These are phyloP conservation scores for Troides helena DNA, from an alignment of 2,888 invertebrate species.

Conservation along the genomic window DNA sequence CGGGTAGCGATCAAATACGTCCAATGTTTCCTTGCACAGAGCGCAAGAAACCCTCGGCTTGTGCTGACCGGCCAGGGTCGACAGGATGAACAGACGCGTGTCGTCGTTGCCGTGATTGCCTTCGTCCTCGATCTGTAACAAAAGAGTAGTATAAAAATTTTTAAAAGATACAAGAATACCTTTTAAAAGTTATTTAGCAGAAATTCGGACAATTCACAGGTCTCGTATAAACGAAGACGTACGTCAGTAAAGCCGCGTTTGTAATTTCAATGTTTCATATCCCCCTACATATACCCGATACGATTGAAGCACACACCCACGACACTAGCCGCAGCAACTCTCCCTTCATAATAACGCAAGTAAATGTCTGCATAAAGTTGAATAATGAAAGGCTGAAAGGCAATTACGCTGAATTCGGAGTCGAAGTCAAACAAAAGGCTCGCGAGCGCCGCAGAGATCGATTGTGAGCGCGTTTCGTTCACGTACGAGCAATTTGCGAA, in stretches of 20 bases:
- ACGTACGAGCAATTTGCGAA: constrained; percentile 76
- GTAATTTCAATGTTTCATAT: constrained; percentile 76
- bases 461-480: constrained; percentile 75
- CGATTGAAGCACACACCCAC: constrained; percentile 79
- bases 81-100: constrained; percentile 96
- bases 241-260: constrained; percentile 58
- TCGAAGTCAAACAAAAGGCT: constrained; percentile 77
- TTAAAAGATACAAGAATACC: no score
- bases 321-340: constrained; percentile 69
- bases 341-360: constrained; percentile 78
- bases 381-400: constrained; percentile 80
- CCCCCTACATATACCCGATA: constrained; percentile 73
- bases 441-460: constrained; percentile 68
- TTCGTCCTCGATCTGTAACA: constrained; percentile 97
- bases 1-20: constrained; percentile 98
- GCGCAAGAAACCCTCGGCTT: constrained; percentile 92
- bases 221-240: constrained; percentile 39
- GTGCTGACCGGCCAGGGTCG: constrained; percentile 95
- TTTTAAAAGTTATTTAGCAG: not conserved
- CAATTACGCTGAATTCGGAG: constrained; percentile 79
- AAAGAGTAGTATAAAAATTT: constrained; percentile 29
- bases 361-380: constrained; percentile 80
- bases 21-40: constrained; percentile 92
- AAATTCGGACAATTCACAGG: not conserved
- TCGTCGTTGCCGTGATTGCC: constrained; percentile 99